A percentile compares a stretch with the other conserved stretches of the same genome.
These are phyloP conservation scores for Phortica variegata DNA, from an alignment of 1,140 invertebrate genomes.

Conservation along the genomic window DNA sequence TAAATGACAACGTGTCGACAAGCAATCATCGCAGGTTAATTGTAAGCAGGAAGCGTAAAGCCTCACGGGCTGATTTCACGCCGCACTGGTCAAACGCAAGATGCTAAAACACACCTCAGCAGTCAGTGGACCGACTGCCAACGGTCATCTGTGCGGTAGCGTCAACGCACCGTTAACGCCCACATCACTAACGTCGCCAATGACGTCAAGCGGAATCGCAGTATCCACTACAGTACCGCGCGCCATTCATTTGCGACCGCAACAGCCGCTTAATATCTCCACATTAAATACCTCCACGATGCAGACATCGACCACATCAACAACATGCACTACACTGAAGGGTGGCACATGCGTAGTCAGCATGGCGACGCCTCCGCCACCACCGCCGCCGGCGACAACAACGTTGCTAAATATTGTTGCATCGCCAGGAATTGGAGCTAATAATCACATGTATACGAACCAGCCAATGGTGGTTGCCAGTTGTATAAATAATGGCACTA, in stretches of 20 bases:
- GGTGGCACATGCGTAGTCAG: constrained; percentile 29
- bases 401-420: constrained; percentile 40
- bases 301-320: constrained; percentile 8
- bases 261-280: constrained; percentile 68
- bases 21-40: too few species aligned
- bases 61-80: too few species aligned
- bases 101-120: too few species aligned
- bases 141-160: not conserved
- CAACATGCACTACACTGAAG: constrained; percentile 33
- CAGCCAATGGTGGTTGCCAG: constrained; percentile 37
- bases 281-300: constrained; percentile 58
- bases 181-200: not conserved
- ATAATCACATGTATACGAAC: constrained; percentile 49
- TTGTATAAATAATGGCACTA: not conserved
- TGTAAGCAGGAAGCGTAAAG: too few species aligned
- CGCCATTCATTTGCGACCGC: constrained; percentile 48
- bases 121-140: constrained; percentile 8
- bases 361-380: not conserved
- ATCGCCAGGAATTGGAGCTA: constrained; percentile 25
- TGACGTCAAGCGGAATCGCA: constrained; percentile 26
- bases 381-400: not conserved
- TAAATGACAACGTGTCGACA: too few species aligned
- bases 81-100: not conserved
- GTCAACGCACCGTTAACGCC: constrained; percentile 27
- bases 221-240: constrained; percentile 42